Evolutionary conservation across 2,797 vertebrate species (phyloP), one percentile per base, ranked within the genome.

Genomic region (Enteromius unitaeniatus): DNA sequence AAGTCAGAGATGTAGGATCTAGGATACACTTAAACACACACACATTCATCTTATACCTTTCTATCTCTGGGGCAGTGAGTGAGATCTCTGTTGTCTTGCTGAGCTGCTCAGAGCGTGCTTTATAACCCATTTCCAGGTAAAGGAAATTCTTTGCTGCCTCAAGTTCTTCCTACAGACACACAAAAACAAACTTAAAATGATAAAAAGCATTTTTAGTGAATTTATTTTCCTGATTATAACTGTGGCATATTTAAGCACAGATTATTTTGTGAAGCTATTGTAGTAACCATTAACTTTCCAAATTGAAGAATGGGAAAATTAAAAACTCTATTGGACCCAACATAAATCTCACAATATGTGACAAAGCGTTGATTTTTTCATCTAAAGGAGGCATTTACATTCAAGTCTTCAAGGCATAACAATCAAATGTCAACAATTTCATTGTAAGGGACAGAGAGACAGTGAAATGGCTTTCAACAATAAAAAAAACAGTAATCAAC

Each of bases 71-170:
- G 85, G 96, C 94, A 72, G 89, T 85, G 1, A 99, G 95, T 28
- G 94, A 96, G 91, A 98, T 97, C 93, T 99, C 97, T 0, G 96
- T 93, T 0, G 93, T 95, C 93, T 96, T 95, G 79, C 95, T 96
- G 72, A 99, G 90, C 83, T 99, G 97, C 75, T 99, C 98, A 0
- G 96, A 96, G 13, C 97, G 97, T 34, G 97, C 96, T 91, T 97
- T 97, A 93, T 98, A 99, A 90, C 98, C 98, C 98, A 99, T 99
- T 93, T 99, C 98, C 0, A 96, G 95, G 87, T 99, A 97, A 5
- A 99, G 90, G 78, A 99, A 99, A 77, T 90, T 95, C 88, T 86
- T 95, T 0, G 97, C 98, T 0, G 92, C 90, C 74, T 96, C 95
- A 0, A 99, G 92, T 92, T 99, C 95, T 15, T 95, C 95, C 98